Evolutionary conservation across 2,888 invertebrate genomes (phyloP), one percentile per base, ranked within the genome.

Genomic region (Augochlorella aurata): DNA sequence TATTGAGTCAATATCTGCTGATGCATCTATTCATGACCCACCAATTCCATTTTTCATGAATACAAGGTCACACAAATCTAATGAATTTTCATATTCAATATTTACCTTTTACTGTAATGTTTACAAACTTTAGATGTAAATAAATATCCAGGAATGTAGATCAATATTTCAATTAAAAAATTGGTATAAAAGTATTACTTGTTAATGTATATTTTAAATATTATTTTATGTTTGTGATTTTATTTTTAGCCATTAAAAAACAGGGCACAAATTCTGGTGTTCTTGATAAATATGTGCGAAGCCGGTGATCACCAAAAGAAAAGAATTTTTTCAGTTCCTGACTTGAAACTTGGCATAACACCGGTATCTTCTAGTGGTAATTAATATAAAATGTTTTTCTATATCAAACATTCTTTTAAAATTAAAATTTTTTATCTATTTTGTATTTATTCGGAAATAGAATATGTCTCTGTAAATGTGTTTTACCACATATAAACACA

Each of bases 341-440:
- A 93, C 69, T 89, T 92, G 85, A 91, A 89, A 83, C 82, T 90
- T 47, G 90, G 91, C 49, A 79, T 92, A 38, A 87, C 86, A 68
- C 87, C 91, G 18, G 90, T 93, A 67, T 92, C 93, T 5, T 90
- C 92, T 0, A 93, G 92, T 85, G 92, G 93, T 93, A 90, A 87
- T 78, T 65, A 78, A 61, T 49, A 38, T 14, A 18, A 18, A n/a
- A 49, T 44, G 18, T 63, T 63, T 21, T 58, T 14, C 4, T 14
- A 58, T 8, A 52, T 52, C 9, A 21, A 52, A 18, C 4, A 52
- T 8, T 7, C 2, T 52, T 52, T 1, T 8, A 50, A 50, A 16
- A 14, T 18, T 16, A 50, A 16, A 18, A 5, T 50, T 2, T 50
- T 14, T 5, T 50, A 12, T 10, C 1, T 47, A 47, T 12, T 47